These are phyloP conservation scores for Porites rus DNA, from an alignment of 92 coral and sea anemone genomes.

Conservation along the genomic window DNA sequence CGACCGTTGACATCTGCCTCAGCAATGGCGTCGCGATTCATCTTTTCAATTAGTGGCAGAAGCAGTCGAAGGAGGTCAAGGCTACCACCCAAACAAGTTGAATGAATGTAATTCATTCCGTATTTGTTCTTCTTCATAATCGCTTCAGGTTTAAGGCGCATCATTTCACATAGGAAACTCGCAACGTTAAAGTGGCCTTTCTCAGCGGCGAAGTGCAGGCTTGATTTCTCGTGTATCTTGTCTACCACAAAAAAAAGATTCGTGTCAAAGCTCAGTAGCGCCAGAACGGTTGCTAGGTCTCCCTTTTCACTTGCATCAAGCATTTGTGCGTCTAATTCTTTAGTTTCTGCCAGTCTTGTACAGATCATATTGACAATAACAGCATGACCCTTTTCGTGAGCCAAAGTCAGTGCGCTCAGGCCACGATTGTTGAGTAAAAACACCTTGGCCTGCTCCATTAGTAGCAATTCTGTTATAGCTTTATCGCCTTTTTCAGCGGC, in stretches of 20 bases:
- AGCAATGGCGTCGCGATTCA: not conserved
- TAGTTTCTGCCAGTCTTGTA: not conserved
- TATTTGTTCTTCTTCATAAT: not conserved
- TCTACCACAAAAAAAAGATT: conserved; percentile 7
- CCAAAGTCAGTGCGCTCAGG: conserved; percentile 7
- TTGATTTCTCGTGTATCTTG: conserved; percentile 4
- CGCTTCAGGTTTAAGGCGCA: conserved; percentile 10
- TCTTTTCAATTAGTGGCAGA: not conserved
- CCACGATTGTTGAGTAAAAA: not conserved
- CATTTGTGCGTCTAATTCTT: conserved; percentile 6
- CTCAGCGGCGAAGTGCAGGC: conserved; percentile 3
- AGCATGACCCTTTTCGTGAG: conserved; percentile 10
- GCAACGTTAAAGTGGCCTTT: conserved; percentile 6
- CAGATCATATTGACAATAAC: conserved; percentile 9
- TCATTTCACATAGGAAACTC: conserved; percentile 2
- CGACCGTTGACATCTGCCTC: conserved; percentile 7
- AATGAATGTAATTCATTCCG: conserved; percentile 2
- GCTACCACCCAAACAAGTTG: not conserved
- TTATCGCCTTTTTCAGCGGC: not conserved
- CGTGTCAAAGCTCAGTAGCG: conserved; percentile 5
- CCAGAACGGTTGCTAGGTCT: conserved; percentile 13
- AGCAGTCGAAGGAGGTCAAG: conserved; percentile 11
- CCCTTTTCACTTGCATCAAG: not conserved
- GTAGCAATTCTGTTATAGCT: conserved; percentile 6
- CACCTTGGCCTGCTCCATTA: not conserved